Conservation (phyloP, 2,888 invertebrate species). For the Salpingus planirostris region DNA sequence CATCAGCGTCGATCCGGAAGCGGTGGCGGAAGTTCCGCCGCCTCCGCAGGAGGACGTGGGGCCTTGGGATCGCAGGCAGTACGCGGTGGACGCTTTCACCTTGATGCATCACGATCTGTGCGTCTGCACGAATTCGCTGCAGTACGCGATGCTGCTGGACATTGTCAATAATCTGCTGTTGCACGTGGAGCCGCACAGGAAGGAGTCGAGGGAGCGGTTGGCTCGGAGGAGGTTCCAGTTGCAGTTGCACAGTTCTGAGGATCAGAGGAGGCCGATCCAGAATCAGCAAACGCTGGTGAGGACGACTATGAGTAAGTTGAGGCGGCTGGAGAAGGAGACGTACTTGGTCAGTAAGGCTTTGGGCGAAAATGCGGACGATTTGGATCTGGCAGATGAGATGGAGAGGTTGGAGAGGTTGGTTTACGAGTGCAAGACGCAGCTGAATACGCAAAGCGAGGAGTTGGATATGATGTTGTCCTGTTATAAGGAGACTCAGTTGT, state of each 20-base stretch:
- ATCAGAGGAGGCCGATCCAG: constrained; percentile 86
- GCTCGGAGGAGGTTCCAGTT: constrained; percentile 92
- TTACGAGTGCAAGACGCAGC: constrained; percentile 80
- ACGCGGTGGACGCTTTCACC: constrained; percentile 93
- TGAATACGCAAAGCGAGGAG: constrained; percentile 84
- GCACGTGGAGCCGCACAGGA: constrained; percentile 92
- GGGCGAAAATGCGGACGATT: constrained; percentile 55
- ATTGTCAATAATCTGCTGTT: constrained; percentile 95
- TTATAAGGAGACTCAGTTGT: constrained; percentile 70
- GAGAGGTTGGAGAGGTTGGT: constrained; percentile 64
- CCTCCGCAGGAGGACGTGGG: constrained; percentile 57
- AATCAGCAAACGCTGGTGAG: constrained; percentile 77
- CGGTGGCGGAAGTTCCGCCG: constrained; percentile 57
- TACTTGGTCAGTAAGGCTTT: constrained; percentile 77
- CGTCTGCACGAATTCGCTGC: constrained; percentile 91
- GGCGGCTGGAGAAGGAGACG: constrained; percentile 82
- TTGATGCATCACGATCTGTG: constrained; percentile 97
- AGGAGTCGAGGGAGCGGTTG: constrained; percentile 79
- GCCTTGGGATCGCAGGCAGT: constrained; percentile 73
- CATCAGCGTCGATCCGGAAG: constrained; percentile 61
- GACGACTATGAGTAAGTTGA: constrained; percentile 68
- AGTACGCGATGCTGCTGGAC: constrained; percentile 96
- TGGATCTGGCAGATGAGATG: constrained; percentile 56
- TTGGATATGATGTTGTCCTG: constrained; percentile 92
- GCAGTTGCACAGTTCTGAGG: constrained; percentile 83